Evolutionary conservation across 2,113 vertebrate genomes (phyloP).

Genomic region (Rhegmatorhina hoffmannsi): DNA sequence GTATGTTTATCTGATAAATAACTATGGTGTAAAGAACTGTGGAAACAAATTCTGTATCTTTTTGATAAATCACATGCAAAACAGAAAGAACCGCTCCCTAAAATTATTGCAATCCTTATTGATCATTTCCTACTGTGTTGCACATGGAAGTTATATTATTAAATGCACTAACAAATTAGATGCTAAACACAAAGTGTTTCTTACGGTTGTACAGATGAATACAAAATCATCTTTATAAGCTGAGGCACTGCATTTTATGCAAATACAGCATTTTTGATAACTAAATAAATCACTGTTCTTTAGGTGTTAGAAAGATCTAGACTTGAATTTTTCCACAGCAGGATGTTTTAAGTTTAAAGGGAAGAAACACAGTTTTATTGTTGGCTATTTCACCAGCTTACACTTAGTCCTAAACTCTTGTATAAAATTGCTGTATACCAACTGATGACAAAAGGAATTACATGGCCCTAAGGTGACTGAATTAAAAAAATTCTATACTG

Average conservation of each 20-base stretch:
- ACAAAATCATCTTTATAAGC: neutral
- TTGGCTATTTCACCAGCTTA: neutral
- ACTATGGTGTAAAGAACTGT: neutral
- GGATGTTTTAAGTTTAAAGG: neutral
- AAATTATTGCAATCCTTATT: neutral
- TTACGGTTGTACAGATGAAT: neutral
- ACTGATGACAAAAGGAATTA: neutral
- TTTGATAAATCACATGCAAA: neutral
- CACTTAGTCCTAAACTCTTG: neutral
- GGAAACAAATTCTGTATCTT: neutral
- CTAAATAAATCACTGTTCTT: neutral
- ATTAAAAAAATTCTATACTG: neutral
- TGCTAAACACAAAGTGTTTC: neutral
- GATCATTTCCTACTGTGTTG: neutral
- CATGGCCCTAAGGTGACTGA: neutral
- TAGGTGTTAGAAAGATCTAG: neutral
- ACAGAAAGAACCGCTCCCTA: neutral
- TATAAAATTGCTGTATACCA: neutral
- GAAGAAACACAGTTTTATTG: neutral
- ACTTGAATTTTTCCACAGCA: neutral
- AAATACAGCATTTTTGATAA: neutral
- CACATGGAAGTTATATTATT: neutral
- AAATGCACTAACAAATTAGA: neutral
- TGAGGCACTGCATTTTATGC: neutral
- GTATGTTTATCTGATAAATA: neutral